Conservation (phyloP, 2,888 invertebrate species). For the Beris chalybata region DNA sequence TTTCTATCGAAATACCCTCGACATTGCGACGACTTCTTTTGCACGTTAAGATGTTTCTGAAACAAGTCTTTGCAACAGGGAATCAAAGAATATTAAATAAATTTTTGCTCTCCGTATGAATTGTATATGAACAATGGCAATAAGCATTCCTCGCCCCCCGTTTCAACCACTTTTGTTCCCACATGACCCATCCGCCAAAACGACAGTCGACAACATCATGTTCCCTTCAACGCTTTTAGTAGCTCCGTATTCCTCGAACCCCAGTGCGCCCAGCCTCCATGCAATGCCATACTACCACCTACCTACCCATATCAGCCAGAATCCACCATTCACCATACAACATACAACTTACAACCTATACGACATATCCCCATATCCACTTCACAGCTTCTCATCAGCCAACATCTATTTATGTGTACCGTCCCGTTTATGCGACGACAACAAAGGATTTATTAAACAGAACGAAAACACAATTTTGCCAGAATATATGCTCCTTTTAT, state of each 20-base stretch:
- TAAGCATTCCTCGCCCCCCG: constrained; percentile 27
- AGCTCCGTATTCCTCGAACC: not conserved
- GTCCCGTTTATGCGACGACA: constrained; percentile 35
- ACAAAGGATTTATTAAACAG: constrained; percentile 40
- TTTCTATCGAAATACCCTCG: too few species aligned
- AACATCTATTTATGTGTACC: constrained; percentile 25
- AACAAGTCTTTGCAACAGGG: constrained; percentile 30
- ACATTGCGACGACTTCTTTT: too few species aligned
- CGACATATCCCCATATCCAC: not conserved
- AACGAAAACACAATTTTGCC: constrained; percentile 39
- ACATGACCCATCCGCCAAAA: not conserved
- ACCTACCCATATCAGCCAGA: not conserved
- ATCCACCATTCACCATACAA: not conserved
- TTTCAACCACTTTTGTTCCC: constrained; percentile 25
- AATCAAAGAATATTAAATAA: constrained; percentile 35
- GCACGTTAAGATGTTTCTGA: too few species aligned
- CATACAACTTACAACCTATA: constrained; percentile 3
- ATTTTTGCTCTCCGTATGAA: constrained; percentile 31
- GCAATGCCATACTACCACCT: constrained; percentile 14
- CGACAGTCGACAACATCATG: constrained; percentile 7
- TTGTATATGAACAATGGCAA: constrained; percentile 35
- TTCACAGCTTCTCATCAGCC: constrained; percentile 12
- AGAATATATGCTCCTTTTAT: constrained; percentile 34
- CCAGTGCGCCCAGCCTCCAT: constrained; percentile 5
- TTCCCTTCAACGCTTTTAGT: not conserved